Percentiles rank a stretch among this genome's conserved stretches.
These are phyloP conservation scores for Halcyon malimbica DNA, from an alignment of 2,113 vertebrate species.

Conservation along the genomic window DNA sequence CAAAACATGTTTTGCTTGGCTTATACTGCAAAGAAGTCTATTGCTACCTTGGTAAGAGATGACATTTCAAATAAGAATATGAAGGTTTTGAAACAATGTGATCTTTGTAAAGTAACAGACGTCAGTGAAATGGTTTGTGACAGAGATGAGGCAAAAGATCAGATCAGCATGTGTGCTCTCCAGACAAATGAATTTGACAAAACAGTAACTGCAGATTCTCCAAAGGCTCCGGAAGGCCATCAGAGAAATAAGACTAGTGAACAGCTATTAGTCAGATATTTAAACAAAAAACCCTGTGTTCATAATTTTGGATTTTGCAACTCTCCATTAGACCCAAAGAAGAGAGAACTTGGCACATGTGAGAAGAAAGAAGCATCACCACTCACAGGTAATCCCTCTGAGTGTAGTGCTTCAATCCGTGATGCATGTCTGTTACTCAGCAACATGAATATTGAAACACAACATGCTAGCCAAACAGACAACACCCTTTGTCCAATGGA, in stretches of 20 bases:
- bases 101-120: not conserved
- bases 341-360: not conserved
- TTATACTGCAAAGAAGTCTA: not conserved
- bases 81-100: not conserved
- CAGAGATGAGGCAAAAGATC: not conserved
- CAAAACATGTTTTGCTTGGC: not conserved
- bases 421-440: not conserved
- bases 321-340: not conserved
- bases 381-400: not conserved
- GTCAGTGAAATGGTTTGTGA: not conserved
- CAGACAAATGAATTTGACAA: not conserved
- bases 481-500: not conserved
- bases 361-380: not conserved
- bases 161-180: not conserved
- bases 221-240: not conserved
- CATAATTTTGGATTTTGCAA: not conserved
- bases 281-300: not conserved
- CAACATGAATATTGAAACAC: not conserved
- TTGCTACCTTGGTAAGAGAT: not conserved
- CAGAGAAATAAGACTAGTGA: not conserved
- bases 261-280: not conserved
- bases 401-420: not conserved
- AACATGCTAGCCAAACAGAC: not conserved
- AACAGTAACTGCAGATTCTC: not conserved
- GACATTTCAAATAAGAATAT: not conserved